Conservation (phyloP, 2,113 vertebrate species). For the Triplophysa siluroides region DNA sequence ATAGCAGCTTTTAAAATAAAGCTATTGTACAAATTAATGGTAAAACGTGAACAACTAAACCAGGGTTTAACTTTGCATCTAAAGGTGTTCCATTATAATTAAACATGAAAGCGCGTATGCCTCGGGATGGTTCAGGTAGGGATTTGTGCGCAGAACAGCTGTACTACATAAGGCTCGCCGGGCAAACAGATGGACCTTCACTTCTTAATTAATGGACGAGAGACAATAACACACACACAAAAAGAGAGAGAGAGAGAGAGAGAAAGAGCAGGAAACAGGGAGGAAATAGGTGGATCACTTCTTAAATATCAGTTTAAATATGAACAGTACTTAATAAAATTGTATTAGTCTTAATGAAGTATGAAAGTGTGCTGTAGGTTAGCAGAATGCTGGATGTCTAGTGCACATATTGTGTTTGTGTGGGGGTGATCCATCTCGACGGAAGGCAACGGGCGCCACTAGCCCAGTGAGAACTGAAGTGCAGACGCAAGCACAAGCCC, state of each 20-base stretch:
- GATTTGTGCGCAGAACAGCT: slow-evolving; percentile 37
- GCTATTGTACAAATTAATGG: not conserved
- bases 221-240: not conserved
- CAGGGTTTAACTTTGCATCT: not conserved
- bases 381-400: not conserved
- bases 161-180: slow-evolving; percentile 51
- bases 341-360: too few species aligned
- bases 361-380: not conserved
- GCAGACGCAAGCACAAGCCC: slow-evolving; percentile 69
- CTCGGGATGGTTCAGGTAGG: slow-evolving; percentile 7
- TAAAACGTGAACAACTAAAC: not conserved
- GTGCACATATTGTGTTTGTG: slow-evolving; percentile 17
- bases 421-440: slow-evolving; percentile 47
- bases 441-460: slow-evolving; percentile 34
- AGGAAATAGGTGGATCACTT: too few species aligned
- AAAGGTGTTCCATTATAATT: slow-evolving; percentile 2
- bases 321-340: too few species aligned
- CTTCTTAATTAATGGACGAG: slow-evolving; percentile 63
- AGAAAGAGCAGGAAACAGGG: not conserved
- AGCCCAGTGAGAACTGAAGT: slow-evolving; percentile 44
- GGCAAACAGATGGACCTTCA: slow-evolving; percentile 67
- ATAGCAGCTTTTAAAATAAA: too few species aligned
- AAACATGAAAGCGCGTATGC: not conserved
- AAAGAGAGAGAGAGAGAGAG: not conserved
- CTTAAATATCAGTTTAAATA: too few species aligned